These are phyloP conservation scores for Danio aesculapii DNA, from an alignment of 2,797 vertebrate species.

Conservation along the genomic window DNA sequence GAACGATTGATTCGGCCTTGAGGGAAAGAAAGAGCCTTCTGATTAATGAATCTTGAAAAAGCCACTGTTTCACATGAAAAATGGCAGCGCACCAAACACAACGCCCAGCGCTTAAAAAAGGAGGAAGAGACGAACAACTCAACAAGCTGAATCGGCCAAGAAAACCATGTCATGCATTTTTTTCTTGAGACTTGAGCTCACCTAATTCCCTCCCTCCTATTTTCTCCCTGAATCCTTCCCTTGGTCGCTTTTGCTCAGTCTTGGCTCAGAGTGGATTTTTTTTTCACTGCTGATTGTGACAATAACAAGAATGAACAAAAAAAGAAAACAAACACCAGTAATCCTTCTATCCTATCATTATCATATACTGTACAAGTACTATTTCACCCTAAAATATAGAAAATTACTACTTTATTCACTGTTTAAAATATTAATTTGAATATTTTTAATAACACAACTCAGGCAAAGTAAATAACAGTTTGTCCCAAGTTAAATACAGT, in stretches of 20 bases:
- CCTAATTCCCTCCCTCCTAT: slow-evolving; percentile 22
- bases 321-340: slow-evolving; percentile 52
- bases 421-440: not conserved
- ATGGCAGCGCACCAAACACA: slow-evolving; percentile 46
- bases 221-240: slow-evolving; percentile 14
- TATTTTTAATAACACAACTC: no score
- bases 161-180: slow-evolving; percentile 44
- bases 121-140: slow-evolving; percentile 17
- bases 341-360: slow-evolving; percentile 17
- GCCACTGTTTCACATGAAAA: slow-evolving; percentile 60
- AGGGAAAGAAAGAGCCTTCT: slow-evolving; percentile 67
- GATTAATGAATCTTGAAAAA: slow-evolving; percentile 70
- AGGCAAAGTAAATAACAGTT: no score
- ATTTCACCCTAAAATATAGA: not conserved
- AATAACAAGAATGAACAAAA: slow-evolving; percentile 67
- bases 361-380: not conserved
- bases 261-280: slow-evolving; percentile 50
- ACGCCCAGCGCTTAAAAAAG: slow-evolving; percentile 29
- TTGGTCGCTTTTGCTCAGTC: slow-evolving; percentile 8
- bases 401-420: no score
- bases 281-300: slow-evolving; percentile 67
- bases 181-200: slow-evolving; percentile 37
- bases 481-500: no score
- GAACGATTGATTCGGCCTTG: slow-evolving; percentile 67
- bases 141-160: slow-evolving; percentile 42